These are phyloP conservation scores for Cacoxenus indagator DNA, from an alignment of 2,888 invertebrate species.

Conservation along the genomic window DNA sequence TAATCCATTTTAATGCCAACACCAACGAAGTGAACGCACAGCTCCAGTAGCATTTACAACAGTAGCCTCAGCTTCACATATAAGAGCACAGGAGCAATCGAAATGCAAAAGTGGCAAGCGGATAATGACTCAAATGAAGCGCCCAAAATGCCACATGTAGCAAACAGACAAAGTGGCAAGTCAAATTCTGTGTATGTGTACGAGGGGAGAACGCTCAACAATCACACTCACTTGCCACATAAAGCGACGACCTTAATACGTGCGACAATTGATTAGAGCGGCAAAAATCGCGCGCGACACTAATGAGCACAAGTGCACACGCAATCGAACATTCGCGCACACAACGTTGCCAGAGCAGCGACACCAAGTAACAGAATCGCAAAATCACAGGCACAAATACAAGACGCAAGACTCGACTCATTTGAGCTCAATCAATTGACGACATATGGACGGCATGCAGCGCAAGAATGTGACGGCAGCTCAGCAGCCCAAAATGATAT, in stretches of 20 bases:
- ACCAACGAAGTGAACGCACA: constrained; percentile 34
- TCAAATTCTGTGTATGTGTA: background rate
- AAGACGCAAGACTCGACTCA: background rate
- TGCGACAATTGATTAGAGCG: constrained; percentile 56
- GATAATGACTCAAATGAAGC: constrained; percentile 50
- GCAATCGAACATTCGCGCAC: constrained; percentile 11
- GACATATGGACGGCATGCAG: constrained; percentile 2
- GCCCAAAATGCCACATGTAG: constrained; percentile 43
- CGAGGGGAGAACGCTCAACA: background rate
- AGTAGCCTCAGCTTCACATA: constrained; percentile 65
- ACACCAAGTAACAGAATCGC: background rate
- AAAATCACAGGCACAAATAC: background rate
- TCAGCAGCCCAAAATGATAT: background rate
- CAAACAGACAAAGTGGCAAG: constrained; percentile 24
- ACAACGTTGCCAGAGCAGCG: constrained; percentile 28
- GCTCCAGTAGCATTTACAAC: constrained; percentile 48
- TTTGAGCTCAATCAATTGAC: constrained; percentile 6
- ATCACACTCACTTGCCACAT: background rate
- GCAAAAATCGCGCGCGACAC: constrained; percentile 50
- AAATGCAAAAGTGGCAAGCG: constrained; percentile 14
- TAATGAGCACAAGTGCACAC: constrained; percentile 49
- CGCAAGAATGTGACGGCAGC: constrained; percentile 7
- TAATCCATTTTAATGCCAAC: constrained; percentile 64
- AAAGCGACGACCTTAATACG: constrained; percentile 51
- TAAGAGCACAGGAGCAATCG: constrained; percentile 36